phyloP scores from a whole-genome alignment of 1,140 invertebrate species.

The silkworm (Bombyx mori) region DNA sequence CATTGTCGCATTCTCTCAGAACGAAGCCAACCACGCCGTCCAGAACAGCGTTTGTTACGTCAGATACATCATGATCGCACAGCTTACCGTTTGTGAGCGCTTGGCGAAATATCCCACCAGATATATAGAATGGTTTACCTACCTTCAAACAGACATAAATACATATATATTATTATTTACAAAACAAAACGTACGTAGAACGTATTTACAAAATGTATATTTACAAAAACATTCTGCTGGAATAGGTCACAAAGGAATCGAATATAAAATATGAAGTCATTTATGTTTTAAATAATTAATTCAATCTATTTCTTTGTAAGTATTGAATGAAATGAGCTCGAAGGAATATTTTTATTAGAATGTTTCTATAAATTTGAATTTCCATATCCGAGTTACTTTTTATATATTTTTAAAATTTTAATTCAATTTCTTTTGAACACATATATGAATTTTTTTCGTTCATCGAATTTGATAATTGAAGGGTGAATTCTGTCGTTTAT shows the following conservation, averaged over 20 bases:
- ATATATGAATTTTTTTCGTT: too few species aligned
- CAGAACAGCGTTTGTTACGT: conserved; percentile 40
- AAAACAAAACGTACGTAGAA: not conserved
- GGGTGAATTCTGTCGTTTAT: too few species aligned
- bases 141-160: conserved; percentile 21
- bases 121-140: conserved; percentile 44
- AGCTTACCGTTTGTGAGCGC: conserved; percentile 22
- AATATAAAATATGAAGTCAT: not conserved
- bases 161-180: not conserved
- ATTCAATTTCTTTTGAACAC: too few species aligned
- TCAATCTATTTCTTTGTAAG: too few species aligned
- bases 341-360: too few species aligned
- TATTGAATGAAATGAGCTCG: too few species aligned
- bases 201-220: not conserved
- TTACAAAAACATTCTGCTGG: not conserved
- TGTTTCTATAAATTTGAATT: too few species aligned
- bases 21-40: conserved; percentile 43
- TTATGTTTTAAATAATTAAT: too few species aligned
- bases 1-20: conserved; percentile 26
- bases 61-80: conserved; percentile 29
- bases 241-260: not conserved
- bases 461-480: too few species aligned
- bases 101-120: conserved; percentile 27
- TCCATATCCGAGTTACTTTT: too few species aligned
- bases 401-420: too few species aligned